These are phyloP conservation scores for Bergia puertoricense DNA, from an alignment of 92 coral and sea anemone genomes.

Conservation along the genomic window DNA sequence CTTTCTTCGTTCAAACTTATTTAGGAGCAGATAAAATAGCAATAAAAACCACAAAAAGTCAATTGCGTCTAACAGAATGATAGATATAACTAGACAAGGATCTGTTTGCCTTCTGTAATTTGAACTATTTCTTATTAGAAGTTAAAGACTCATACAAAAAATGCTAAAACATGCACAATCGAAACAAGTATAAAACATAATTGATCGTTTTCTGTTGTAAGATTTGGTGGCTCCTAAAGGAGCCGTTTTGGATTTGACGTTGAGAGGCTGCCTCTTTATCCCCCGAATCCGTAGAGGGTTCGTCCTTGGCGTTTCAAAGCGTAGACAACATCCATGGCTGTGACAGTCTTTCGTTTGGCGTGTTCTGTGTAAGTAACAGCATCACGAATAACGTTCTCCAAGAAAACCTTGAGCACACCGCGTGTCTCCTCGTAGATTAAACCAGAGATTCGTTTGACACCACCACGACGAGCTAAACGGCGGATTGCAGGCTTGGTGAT, in stretches of 20 bases:
- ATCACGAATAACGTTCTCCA: too few relatives aligned
- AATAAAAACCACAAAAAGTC: conserved; percentile 16
- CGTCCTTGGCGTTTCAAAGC: too few relatives aligned
- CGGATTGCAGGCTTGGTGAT: neutral
- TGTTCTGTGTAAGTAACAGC: too few relatives aligned
- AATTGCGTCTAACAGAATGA: conserved; percentile 25
- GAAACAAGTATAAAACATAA: conserved; percentile 18
- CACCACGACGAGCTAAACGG: conserved; percentile 8
- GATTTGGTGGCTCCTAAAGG: conserved; percentile 80
- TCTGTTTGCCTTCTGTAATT: conserved; percentile 11
- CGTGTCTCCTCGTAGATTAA: neutral
- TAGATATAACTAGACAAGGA: conserved; percentile 21
- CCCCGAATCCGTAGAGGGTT: conserved; percentile 65
- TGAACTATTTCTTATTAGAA: neutral
- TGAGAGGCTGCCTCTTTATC: conserved; percentile 14
- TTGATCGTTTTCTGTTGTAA: conserved; percentile 24
- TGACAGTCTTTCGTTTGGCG: conserved; percentile 1
- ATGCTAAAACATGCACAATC: neutral
- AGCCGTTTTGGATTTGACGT: conserved; percentile 60
- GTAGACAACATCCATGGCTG: neutral
- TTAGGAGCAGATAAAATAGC: conserved; percentile 25
- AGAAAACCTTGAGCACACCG: neutral
- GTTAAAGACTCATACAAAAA: neutral
- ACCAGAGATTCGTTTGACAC: conserved; percentile 9
- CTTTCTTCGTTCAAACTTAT: neutral